Evolutionary conservation across 1,140 invertebrate species (phyloP), one percentile per base, ranked within the genome.

Genomic region (Epicauta chinensis): DNA sequence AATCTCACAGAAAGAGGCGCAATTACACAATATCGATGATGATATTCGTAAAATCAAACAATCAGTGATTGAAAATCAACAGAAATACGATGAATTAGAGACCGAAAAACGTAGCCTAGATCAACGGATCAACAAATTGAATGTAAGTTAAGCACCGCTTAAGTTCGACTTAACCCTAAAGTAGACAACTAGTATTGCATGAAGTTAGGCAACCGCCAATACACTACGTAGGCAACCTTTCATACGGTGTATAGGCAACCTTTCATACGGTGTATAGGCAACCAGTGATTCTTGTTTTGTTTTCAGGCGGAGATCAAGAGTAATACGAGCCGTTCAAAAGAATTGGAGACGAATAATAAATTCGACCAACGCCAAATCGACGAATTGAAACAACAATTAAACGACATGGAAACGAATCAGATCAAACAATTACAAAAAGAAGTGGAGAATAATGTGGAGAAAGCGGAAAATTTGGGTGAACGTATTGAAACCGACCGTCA

Each of bases 281-380:
- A n/a, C n/a, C n/a, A n/a, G n/a, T n/a, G n/a, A n/a, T n/a, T n/a
- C n/a, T n/a, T n/a, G n/a, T n/a, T n/a, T n/a, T n/a, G n/a, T 46
- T 56, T 50, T 53, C 15, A 76, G 70, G 65, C 71, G 16, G 54
- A 70, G 59, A 70, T 76, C 49, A 58, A 45, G 35, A 55, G 69
- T 13, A 23, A 67, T 0, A 51, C 59, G 34, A 60, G 62, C 2
- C 53, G 69, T 37, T 67, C 65, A 32, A 62, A 68, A 11, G 59
- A 59, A 55, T 37, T 62, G 30, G 44, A 56, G 2, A 60, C 58
- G 1, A 55, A 53, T 36, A 49, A 53, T 11, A 49, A 61, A 32
- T 63, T 61, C 46, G 58, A 62, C 41, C 51, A 60, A 41, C 49
- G 59, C 32, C 53, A 53, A 44, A 39, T 58, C n/a, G 38, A 54